A percentile compares a stretch with the other conserved stretches of the same genome.
Evolutionary conservation across 2,888 invertebrate genomes (phyloP).

Genomic region (Carterocephalus palaemon): DNA sequence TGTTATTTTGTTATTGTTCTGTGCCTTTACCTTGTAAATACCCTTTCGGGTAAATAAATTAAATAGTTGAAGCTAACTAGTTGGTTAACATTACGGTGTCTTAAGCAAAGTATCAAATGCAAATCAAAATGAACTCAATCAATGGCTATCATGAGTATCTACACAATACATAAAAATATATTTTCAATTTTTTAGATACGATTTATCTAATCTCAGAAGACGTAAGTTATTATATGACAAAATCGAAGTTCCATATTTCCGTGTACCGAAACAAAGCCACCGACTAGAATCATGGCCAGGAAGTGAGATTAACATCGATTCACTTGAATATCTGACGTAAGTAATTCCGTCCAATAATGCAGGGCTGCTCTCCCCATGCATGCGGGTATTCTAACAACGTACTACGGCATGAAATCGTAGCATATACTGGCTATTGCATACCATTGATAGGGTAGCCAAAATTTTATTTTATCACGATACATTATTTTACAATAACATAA

Average conservation of each 20-base stretch:
- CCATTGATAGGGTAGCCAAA: slow-evolving; percentile 31
- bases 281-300: slow-evolving; percentile 29
- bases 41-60: no score
- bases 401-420: slow-evolving; percentile 65
- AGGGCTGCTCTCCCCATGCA: slow-evolving; percentile 47
- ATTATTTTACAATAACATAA: no score
- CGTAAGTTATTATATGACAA: not conserved
- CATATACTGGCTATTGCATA: slow-evolving; percentile 32
- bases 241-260: not conserved
- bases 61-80: no score
- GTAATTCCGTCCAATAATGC: slow-evolving; percentile 64
- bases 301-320: slow-evolving; percentile 23
- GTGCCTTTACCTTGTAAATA: no score
- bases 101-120: not conserved
- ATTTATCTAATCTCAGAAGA: not conserved
- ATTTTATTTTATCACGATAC: no score
- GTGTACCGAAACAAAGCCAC: slow-evolving; percentile 11
- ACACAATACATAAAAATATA: no score
- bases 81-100: no score
- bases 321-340: slow-evolving; percentile 42
- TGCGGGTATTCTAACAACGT: slow-evolving; percentile 61
- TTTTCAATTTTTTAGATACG: no score
- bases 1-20: not conserved
- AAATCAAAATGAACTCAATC: no score
- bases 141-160: no score